A percentile compares a stretch with the other conserved stretches of the same genome.
Conservation (phyloP, 1,140 invertebrate species). For the Chironomus tepperi region DNA sequence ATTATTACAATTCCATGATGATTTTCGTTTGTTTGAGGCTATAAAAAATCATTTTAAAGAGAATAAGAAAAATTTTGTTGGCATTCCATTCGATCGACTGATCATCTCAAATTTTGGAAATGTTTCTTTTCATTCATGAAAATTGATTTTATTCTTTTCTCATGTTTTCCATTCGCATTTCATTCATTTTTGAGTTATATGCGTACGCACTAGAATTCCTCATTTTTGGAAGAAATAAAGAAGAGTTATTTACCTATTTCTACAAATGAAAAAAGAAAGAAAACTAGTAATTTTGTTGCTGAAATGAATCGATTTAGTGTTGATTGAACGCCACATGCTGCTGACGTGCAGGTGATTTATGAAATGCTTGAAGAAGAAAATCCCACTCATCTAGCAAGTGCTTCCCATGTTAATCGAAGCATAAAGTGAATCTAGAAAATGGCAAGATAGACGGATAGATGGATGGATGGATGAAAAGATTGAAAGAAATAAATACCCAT, state of each 20-base stretch:
- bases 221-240: not conserved
- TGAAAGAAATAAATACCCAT: constrained; percentile 8
- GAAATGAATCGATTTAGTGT: constrained; percentile 12
- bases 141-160: not conserved
- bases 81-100: not conserved
- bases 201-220: not conserved
- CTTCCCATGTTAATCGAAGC: constrained; percentile 13
- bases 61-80: not conserved
- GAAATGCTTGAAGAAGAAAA: not conserved
- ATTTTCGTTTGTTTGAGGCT: not conserved
- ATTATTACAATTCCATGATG: constrained; percentile 1
- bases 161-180: not conserved
- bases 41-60: not conserved
- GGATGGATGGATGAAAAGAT: not conserved
- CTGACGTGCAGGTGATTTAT: constrained; percentile 11
- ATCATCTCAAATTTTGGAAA: not conserved
- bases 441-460: too few relatives aligned
- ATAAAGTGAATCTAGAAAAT: not conserved
- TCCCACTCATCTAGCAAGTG: not conserved
- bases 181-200: not conserved
- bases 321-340: not conserved
- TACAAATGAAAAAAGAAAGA: too few relatives aligned
- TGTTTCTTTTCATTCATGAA: not conserved
- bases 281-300: not conserved
- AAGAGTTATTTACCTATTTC: too few relatives aligned